Percentiles rank a stretch among this genome's conserved stretches.
Conservation (phyloP, 1,140 invertebrate species). For the Neuroterus valhalla region DNA sequence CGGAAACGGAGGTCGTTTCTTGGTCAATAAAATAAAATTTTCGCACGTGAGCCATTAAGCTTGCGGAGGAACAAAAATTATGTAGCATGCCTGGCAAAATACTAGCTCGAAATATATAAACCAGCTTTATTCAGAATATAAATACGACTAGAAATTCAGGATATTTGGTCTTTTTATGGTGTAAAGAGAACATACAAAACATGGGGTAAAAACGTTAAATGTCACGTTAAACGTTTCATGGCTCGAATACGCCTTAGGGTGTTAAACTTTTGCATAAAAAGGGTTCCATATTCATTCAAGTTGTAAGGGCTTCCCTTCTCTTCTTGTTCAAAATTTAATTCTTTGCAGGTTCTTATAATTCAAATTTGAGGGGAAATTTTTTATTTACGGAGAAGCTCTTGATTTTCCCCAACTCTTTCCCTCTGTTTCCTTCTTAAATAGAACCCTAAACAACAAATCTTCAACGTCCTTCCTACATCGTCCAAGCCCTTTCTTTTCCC, state of each 20-base stretch:
- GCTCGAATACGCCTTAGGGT: conserved; percentile 44
- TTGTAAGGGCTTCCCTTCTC: too few relatives aligned
- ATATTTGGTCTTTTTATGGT: conserved; percentile 55
- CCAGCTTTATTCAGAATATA: background rate
- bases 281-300: conserved; percentile 47
- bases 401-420: too few relatives aligned
- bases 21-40: conserved; percentile 28
- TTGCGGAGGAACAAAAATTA: background rate
- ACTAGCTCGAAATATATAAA: background rate
- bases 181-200: conserved; percentile 46
- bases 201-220: conserved; percentile 50
- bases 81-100: background rate
- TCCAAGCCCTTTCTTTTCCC: too few relatives aligned
- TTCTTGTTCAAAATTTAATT: too few relatives aligned
- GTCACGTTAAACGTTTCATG: conserved; percentile 54
- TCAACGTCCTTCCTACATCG: too few relatives aligned
- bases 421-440: too few relatives aligned
- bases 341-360: too few relatives aligned
- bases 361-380: too few relatives aligned
- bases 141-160: conserved; percentile 47
- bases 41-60: conserved; percentile 19
- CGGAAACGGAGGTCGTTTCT: conserved; percentile 5
- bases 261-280: conserved; percentile 38
- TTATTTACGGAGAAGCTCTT: too few relatives aligned
- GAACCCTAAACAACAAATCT: too few relatives aligned